Conservation (phyloP, 2,888 invertebrate species). For the Chymomyza amoena region DNA sequence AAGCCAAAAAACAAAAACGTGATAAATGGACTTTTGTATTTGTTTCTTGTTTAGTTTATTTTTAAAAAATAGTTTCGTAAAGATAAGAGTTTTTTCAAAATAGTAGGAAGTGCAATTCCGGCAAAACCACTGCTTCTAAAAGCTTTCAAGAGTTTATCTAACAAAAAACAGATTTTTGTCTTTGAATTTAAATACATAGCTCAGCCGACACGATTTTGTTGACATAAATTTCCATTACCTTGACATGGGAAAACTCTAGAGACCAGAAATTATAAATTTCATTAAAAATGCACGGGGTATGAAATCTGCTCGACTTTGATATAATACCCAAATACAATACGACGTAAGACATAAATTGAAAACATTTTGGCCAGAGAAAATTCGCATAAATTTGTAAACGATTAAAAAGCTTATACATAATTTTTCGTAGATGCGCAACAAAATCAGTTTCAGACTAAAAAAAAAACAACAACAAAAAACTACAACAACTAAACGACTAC, state of each 20-base stretch:
- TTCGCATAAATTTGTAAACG: slow-evolving; percentile 61
- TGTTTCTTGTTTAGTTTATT: too few species aligned
- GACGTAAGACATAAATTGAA: slow-evolving; percentile 34
- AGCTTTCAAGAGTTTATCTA: not conserved
- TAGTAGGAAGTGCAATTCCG: not conserved
- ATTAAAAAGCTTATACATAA: slow-evolving; percentile 37
- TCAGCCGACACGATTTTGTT: not conserved
- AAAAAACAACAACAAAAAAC: slow-evolving; percentile 10
- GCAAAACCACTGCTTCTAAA: not conserved
- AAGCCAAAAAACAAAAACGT: too few species aligned
- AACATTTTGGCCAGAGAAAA: slow-evolving; percentile 24
- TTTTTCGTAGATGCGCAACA: slow-evolving; percentile 25
- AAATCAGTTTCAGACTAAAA: not conserved
- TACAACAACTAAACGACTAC: slow-evolving; percentile 39
- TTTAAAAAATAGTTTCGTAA: too few species aligned
- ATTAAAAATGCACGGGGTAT: slow-evolving; percentile 13
- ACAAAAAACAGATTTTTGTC: not conserved
- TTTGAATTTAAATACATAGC: not conserved
- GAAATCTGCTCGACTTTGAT: slow-evolving; percentile 15
- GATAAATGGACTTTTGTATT: too few species aligned
- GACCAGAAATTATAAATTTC: not conserved
- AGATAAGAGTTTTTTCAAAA: not conserved
- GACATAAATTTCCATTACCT: not conserved
- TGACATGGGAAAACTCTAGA: slow-evolving; percentile 25
- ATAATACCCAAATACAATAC: slow-evolving; percentile 30